Base-by-base conservation (phyloP, 2,888 invertebrate genomes). In the Pristionchus maxplancki region DNA sequence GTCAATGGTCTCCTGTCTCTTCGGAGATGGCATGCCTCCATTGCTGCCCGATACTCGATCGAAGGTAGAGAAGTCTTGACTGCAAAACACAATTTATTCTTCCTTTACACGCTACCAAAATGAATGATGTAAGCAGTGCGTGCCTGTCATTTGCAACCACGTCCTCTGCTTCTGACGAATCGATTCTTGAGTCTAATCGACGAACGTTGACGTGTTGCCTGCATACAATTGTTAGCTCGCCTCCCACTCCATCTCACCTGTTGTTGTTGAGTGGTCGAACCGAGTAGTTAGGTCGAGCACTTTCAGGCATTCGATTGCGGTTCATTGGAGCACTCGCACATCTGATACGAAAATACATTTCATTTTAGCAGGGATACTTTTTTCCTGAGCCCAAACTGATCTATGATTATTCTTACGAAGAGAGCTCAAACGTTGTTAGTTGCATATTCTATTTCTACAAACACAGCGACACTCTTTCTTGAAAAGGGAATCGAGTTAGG, bases 111-210 rank as follows among this genome's bases (percentile, higher is more conserved):
- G n/a, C n/a, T n/a, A n/a, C n/a, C n/a, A n/a, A n/a, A n/a, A n/a
- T n/a, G n/a, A n/a, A n/a, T n/a, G n/a, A n/a, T n/a, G n/a, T n/a
- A n/a, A 13, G n/a, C 6, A 58, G 5, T 24, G 58, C 5, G n/a
- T 8, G 40, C 78, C 81, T 81, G 24, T 88, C 78, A 81, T 58
- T 53, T 1, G 78, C 67, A 1, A 78, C 86, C n/a, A 86, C n/a
- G 8, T 86, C 92, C n/a, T 92, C 92, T n/a, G 90, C 90, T 58
- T 92, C 92, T 11, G 92, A 91, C 5, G 91, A 91, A 58, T 92
- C 91, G 48, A 91, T 88, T 89, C 90, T 50, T 48, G 88, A 58
- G 74, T 89, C 50, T 40, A 88, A n/a, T 81, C 88, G 53, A 1
- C 81, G 88, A 11, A 88, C 44, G 62, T 78, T 88, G 15, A 81